Conservation (phyloP, 2,888 invertebrate species). For the Drosophila maculinotata region DNA sequence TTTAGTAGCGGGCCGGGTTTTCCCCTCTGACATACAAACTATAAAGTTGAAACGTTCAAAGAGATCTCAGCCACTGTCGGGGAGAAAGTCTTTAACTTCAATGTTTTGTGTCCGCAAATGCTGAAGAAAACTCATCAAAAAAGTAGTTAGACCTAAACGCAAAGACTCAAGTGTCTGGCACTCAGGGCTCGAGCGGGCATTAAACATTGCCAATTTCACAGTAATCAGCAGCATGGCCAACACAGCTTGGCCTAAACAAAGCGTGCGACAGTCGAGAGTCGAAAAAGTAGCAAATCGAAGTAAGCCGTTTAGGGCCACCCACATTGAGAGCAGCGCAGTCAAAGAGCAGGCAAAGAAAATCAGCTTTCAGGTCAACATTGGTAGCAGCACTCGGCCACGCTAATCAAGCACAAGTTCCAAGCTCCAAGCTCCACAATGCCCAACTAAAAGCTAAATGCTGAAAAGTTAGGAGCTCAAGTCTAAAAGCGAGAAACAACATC, state of each 20-base stretch:
- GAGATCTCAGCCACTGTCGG: conserved; percentile 22
- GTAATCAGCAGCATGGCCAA: conserved; percentile 65
- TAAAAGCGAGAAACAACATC: conserved; percentile 38
- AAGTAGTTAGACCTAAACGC: conserved; percentile 62
- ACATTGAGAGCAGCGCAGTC: conserved; percentile 54
- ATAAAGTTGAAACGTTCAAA: conserved; percentile 19
- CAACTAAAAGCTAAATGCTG: conserved; percentile 28
- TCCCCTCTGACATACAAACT: conserved; percentile 29
- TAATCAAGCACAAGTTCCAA: conserved; percentile 58
- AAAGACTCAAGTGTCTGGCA: conserved; percentile 49
- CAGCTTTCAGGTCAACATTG: conserved; percentile 64
- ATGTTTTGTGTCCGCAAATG: conserved; percentile 37
- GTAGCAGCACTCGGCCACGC: conserved; percentile 67
- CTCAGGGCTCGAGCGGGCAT: conserved; percentile 51
- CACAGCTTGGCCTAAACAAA: conserved; percentile 45
- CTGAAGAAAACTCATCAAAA: conserved; percentile 69
- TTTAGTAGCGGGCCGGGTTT: conserved; percentile 17
- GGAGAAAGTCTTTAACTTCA: conserved; percentile 60
- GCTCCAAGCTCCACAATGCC: conserved; percentile 30
- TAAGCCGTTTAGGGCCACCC: conserved; percentile 79
- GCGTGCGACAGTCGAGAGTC: conserved; percentile 1
- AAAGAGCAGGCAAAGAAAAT: conserved; percentile 55
- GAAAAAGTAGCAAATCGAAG: conserved; percentile 63
- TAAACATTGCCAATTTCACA: conserved; percentile 78
- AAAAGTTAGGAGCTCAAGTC: neutral